A percentile compares a stretch with the other conserved stretches of the same genome.
phyloP scores from a whole-genome alignment of 2,113 vertebrate genomes.

The Lophotis ruficrista region DNA sequence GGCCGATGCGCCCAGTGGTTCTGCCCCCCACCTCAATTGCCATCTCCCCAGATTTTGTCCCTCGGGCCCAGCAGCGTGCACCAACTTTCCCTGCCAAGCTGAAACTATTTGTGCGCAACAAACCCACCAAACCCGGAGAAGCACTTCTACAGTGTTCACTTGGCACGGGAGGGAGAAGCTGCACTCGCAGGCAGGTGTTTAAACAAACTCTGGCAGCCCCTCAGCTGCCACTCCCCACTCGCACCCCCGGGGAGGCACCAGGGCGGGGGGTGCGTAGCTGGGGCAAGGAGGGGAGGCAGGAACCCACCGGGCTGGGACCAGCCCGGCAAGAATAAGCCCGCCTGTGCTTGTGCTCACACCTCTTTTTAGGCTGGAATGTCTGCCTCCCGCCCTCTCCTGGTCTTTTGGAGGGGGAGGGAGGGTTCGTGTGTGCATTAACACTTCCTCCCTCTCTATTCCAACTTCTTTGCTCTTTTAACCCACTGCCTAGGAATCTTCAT shows the following conservation, averaged over 20 bases:
- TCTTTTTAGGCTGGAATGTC: neutral
- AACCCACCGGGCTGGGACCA: neutral
- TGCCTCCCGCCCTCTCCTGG: neutral
- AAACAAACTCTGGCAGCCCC: neutral
- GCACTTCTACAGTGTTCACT: accelerated
- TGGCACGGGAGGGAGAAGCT: neutral
- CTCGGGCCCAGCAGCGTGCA: neutral
- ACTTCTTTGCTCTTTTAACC: neutral
- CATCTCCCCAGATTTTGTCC: neutral
- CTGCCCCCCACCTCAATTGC: neutral
- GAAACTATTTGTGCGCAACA: neutral
- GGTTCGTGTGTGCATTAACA: neutral
- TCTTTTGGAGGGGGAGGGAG: neutral
- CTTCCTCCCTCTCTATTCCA: neutral
- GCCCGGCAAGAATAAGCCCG: neutral
- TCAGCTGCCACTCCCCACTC: neutral
- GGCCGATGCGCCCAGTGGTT: neutral
- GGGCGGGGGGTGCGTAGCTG: too few relatives aligned
- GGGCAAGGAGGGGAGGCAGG: neutral
- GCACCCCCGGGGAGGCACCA: neutral
- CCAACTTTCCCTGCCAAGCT: neutral
- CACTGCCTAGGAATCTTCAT: neutral
- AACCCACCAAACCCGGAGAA: neutral
- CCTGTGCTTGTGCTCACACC: neutral
- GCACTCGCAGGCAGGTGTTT: neutral